Conservation (phyloP, 2,113 vertebrate genomes). For the Pampusana beccarii region DNA sequence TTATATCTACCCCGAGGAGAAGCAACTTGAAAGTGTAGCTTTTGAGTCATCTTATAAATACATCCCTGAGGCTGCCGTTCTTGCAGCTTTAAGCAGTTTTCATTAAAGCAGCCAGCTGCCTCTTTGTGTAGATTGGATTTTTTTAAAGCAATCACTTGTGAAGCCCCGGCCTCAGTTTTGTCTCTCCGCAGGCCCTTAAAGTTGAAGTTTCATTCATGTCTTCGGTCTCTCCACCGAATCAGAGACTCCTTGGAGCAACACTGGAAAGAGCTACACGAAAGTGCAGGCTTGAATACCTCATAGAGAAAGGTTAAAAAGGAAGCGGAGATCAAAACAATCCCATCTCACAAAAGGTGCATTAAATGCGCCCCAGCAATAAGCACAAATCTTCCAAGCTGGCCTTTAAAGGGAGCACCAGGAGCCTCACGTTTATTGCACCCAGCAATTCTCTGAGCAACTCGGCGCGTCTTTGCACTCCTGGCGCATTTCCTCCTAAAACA, state of each 20-base stretch:
- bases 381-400: constrained; percentile 27
- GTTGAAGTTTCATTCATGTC: constrained; percentile 77
- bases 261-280: constrained; percentile 60
- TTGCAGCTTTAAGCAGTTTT: constrained; percentile 78
- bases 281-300: constrained; percentile 57
- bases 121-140: constrained; percentile 78
- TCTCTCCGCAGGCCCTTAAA: constrained; percentile 77
- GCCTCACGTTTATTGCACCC: constrained; percentile 59
- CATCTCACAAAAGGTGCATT: constrained; percentile 69
- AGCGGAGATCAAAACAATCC: constrained; percentile 67
- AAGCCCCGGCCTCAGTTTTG: constrained; percentile 76
- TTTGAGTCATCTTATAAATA: constrained; percentile 75
- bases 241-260: constrained; percentile 54
- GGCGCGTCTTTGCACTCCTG: constrained; percentile 47
- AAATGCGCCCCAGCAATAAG: constrained; percentile 64
- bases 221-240: constrained; percentile 53
- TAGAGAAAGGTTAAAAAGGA: constrained; percentile 69
- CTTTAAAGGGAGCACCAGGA: constrained; percentile 58
- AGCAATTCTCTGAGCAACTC: constrained; percentile 30
- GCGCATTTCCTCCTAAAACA: constrained; percentile 43
- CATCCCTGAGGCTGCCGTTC: constrained; percentile 72
- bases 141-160: constrained; percentile 75
- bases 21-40: constrained; percentile 75
- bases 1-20: constrained; percentile 70
- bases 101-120: constrained; percentile 80